These are phyloP conservation scores for Dermatemys mawii DNA, from an alignment of 2,113 vertebrate species.

Conservation along the genomic window DNA sequence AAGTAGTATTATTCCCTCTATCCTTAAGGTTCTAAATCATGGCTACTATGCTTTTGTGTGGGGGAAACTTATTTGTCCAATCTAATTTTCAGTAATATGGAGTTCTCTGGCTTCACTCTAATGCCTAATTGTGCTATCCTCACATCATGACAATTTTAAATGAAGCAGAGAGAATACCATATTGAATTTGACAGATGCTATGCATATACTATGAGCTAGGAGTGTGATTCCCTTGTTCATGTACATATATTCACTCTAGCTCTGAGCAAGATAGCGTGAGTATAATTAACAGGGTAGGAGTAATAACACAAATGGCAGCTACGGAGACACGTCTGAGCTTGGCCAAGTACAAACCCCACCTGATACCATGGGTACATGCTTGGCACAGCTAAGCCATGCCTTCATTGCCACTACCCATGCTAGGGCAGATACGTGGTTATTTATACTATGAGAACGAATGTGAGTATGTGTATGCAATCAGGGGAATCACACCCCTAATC, in stretches of 20 bases:
- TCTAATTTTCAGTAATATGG: neutral
- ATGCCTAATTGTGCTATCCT: neutral
- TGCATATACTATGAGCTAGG: no score
- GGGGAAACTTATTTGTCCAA: neutral
- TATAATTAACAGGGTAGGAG: neutral
- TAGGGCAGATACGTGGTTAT: neutral
- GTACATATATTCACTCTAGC: no score
- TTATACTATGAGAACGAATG: neutral
- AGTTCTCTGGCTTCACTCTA: neutral
- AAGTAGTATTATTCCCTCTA: neutral
- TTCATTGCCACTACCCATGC: neutral
- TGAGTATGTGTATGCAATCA: neutral
- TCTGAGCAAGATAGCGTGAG: neutral
- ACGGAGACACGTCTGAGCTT: neutral
- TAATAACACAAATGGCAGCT: neutral
- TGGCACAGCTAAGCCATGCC: neutral
- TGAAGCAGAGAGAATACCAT: neutral
- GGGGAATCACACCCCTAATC: neutral
- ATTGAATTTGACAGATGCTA: neutral
- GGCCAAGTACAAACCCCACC: neutral
- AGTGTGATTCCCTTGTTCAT: no score
- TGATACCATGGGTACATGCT: neutral
- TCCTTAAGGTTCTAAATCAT: neutral
- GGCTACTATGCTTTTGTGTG: neutral
- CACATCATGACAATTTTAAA: constrained; percentile 8